These are phyloP conservation scores for Cossypha niveicapilla DNA, from an alignment of 2,797 vertebrate genomes.

Conservation along the genomic window DNA sequence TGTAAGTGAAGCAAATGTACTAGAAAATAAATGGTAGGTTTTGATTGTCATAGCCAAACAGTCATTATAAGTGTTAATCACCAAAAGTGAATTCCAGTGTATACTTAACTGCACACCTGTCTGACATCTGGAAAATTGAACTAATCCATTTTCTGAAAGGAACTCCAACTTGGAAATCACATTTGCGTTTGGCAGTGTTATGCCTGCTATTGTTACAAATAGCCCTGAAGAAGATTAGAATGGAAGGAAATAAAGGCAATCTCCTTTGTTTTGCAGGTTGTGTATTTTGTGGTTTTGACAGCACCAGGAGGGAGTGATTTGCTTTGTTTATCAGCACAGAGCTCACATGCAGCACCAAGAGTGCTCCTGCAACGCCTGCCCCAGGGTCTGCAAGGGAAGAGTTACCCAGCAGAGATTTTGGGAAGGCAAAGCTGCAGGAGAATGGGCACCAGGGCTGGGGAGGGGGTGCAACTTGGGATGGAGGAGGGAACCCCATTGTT, in stretches of 20 bases:
- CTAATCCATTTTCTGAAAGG: slow-evolving; percentile 66
- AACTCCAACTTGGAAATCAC: slow-evolving; percentile 60
- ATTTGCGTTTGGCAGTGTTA: slow-evolving; percentile 38
- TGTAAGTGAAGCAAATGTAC: slow-evolving; percentile 61
- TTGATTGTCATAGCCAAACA: slow-evolving; percentile 65
- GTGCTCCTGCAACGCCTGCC: not conserved
- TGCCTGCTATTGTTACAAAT: slow-evolving; percentile 59
- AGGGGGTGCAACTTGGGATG: fast-evolving
- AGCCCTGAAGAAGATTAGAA: slow-evolving; percentile 60
- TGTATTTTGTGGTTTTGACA: slow-evolving; percentile 34
- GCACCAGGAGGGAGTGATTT: not conserved
- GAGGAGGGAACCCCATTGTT: not conserved
- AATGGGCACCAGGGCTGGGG: not conserved
- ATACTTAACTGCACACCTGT: slow-evolving; percentile 69
- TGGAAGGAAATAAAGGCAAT: slow-evolving; percentile 48
- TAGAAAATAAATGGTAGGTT: slow-evolving; percentile 61
- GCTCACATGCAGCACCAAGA: not conserved
- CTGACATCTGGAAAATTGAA: slow-evolving; percentile 73
- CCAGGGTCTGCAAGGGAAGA: not conserved
- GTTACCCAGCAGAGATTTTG: not conserved
- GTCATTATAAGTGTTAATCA: slow-evolving; percentile 61
- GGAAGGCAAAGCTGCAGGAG: not conserved
- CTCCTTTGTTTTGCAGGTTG: not conserved
- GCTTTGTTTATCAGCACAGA: not conserved
- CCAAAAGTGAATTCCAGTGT: slow-evolving; percentile 53